A percentile compares a stretch with the other conserved stretches of the same genome.
phyloP scores from a whole-genome alignment of 2,797 vertebrate genomes.

The Coreius guichenoti region DNA sequence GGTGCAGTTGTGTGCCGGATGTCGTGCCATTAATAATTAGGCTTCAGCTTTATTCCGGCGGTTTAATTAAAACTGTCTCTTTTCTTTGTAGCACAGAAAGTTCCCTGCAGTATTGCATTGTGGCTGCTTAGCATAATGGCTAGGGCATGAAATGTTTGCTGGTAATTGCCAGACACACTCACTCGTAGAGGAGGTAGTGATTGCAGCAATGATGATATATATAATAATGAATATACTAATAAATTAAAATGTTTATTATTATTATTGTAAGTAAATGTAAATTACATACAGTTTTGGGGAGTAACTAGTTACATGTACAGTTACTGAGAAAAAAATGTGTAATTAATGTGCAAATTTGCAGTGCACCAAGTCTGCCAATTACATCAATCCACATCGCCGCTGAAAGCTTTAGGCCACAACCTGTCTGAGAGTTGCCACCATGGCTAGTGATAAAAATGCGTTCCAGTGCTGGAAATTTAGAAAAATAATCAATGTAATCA shows the following conservation, averaged over 20 bases:
- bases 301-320: too few species aligned
- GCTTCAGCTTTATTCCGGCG: conserved; percentile 66
- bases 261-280: neutral
- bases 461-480: too few species aligned
- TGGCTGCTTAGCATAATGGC: conserved; percentile 21
- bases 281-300: too few species aligned
- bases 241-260: neutral
- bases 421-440: too few species aligned
- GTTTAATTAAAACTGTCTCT: conserved; percentile 69
- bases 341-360: too few species aligned
- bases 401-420: too few species aligned
- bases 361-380: too few species aligned
- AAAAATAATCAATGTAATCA: too few species aligned
- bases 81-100: conserved; percentile 36
- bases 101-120: conserved; percentile 26
- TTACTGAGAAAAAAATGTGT: too few species aligned
- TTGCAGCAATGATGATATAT: neutral
- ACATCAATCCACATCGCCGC: too few species aligned
- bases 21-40: conserved; percentile 69
- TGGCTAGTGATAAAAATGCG: too few species aligned
- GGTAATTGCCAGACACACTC: conserved; percentile 33
- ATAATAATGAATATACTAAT: too few species aligned
- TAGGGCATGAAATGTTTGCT: conserved; percentile 28
- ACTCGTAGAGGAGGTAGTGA: conserved; percentile 22
- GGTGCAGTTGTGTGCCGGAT: conserved; percentile 55